Conservation (phyloP, 2,113 vertebrate genomes). For the Piliocolobus tephrosceles region DNA sequence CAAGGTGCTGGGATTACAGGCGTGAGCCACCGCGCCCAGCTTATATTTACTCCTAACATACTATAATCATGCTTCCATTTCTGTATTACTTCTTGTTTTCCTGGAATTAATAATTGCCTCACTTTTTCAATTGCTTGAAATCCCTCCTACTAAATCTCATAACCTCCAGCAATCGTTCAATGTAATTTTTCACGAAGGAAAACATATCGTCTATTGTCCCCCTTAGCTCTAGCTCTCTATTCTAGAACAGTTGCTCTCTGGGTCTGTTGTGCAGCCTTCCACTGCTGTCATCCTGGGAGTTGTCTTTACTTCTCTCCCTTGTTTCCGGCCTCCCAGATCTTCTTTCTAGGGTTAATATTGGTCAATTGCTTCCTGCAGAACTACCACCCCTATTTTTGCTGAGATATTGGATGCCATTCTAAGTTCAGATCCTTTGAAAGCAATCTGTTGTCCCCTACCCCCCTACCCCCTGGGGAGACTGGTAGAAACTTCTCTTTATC, state of each 20-base stretch:
- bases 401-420: not conserved
- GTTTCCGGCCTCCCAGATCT: not conserved
- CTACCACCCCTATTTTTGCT: not conserved
- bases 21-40: too few species aligned
- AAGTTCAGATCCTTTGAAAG: not conserved
- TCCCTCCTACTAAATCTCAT: not conserved
- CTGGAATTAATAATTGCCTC: not conserved
- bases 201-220: not conserved
- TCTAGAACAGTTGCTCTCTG: not conserved
- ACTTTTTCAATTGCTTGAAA: not conserved
- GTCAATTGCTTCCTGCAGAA: not conserved
- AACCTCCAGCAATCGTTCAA: not conserved
- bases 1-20: too few species aligned
- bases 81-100: not conserved
- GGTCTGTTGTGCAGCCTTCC: not conserved
- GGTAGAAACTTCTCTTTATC: not conserved
- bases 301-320: not conserved
- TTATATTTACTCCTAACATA: too few species aligned
- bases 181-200: not conserved
- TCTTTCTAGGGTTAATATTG: not conserved
- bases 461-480: not conserved
- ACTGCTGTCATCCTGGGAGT: not conserved
- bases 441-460: not conserved
- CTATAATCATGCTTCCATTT: not conserved
- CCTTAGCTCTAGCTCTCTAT: not conserved